Conservation (phyloP, 1,140 invertebrate species). For the Euwallacea fornicatus region DNA sequence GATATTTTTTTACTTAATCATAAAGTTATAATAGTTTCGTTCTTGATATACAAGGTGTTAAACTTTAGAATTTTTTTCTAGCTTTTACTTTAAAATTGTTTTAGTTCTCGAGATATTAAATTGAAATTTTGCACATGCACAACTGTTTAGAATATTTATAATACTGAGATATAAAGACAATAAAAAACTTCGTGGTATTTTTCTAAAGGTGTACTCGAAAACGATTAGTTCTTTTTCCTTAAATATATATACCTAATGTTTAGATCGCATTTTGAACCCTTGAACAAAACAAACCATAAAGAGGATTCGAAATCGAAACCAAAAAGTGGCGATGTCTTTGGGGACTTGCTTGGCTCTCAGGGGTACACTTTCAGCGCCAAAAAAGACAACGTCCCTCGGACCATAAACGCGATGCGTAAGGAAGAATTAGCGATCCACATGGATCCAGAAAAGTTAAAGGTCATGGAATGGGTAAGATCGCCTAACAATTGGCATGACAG, state of each 20-base stretch:
- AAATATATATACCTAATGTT: not conserved
- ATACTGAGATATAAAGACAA: too few relatives aligned
- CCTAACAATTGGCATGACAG: conserved; percentile 5
- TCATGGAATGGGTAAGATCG: conserved; percentile 71
- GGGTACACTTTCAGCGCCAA: conserved; percentile 81
- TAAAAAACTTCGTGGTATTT: too few relatives aligned
- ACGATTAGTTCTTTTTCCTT: conserved; percentile 27
- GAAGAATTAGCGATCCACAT: conserved; percentile 82
- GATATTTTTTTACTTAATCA: too few relatives aligned
- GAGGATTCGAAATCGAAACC: conserved; percentile 52
- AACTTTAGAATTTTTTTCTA: too few relatives aligned
- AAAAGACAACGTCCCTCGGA: conserved; percentile 77
- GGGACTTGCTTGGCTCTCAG: conserved; percentile 85
- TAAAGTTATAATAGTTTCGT: too few relatives aligned
- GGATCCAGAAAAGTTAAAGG: conserved; percentile 89
- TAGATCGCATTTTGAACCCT: conserved; percentile 67
- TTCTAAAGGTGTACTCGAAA: too few relatives aligned
- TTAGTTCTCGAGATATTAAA: too few relatives aligned
- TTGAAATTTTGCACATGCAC: too few relatives aligned
- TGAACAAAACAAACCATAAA: conserved; percentile 52
- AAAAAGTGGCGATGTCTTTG: conserved; percentile 77
- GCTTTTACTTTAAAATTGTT: too few relatives aligned
- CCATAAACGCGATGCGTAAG: conserved; percentile 91
- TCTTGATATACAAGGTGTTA: too few relatives aligned
- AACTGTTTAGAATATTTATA: too few relatives aligned